These are phyloP conservation scores for Rhodeus uyekii DNA, from an alignment of 2,797 vertebrate genomes.

Conservation along the genomic window DNA sequence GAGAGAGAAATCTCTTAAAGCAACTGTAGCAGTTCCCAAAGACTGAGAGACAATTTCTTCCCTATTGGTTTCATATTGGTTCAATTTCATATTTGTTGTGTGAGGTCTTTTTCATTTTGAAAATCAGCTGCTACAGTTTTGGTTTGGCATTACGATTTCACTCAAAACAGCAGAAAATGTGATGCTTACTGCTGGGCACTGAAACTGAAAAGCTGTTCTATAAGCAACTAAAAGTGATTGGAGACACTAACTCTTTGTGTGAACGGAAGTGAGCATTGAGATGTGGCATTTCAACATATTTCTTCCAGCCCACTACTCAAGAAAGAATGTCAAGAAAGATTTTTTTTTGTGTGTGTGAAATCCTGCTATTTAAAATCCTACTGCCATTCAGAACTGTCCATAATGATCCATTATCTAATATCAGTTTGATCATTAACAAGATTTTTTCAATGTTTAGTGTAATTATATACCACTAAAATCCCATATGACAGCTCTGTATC, in stretches of 20 bases:
- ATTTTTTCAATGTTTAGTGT: not conserved
- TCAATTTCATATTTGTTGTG: not conserved
- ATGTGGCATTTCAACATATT: constrained; percentile 22
- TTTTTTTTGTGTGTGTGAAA: not conserved
- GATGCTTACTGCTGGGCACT: not conserved
- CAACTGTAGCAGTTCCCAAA: not conserved
- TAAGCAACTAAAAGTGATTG: constrained; percentile 12
- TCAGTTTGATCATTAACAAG: not conserved
- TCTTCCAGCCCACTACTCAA: constrained; percentile 12
- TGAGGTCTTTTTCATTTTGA: not conserved
- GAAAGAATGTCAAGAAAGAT: not conserved
- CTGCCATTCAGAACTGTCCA: not conserved
- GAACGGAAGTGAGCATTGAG: constrained; percentile 9
- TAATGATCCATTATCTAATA: not conserved
- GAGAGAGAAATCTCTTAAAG: not conserved
- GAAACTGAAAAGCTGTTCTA: constrained; percentile 9
- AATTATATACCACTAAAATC: not conserved
- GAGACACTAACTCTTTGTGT: constrained; percentile 43
- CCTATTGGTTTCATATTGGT: not conserved
- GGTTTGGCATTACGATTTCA: not conserved
- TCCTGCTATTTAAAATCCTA: not conserved
- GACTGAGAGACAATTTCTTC: not conserved
- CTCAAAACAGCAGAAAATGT: not conserved
- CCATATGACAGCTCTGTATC: not conserved
- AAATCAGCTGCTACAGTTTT: not conserved